Evolutionary conservation across 2,113 vertebrate species (phyloP).

Genomic region (Syngnathoides biaculeatus): DNA sequence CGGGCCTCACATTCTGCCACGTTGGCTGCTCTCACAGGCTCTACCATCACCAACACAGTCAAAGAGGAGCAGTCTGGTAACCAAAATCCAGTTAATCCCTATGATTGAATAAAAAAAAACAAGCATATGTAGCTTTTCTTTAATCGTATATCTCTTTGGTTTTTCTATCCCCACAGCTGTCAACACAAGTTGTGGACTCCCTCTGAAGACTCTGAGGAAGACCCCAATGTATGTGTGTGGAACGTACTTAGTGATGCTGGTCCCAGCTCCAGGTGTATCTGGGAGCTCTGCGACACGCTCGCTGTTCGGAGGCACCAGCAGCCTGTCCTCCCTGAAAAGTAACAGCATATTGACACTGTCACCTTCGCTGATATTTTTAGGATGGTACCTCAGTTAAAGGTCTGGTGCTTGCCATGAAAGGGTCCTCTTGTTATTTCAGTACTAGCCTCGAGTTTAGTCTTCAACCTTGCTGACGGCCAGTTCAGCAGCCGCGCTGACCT

Average conservation of each 20-base stretch:
- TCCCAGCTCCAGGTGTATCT: conserved; percentile 91
- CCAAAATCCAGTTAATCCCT: background rate
- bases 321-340: conserved; percentile 96
- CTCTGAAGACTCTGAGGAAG: conserved; percentile 89
- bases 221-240: conserved; percentile 96
- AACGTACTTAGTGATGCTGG: conserved; percentile 92
- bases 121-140: background rate
- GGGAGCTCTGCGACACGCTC: conserved; percentile 96
- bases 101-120: background rate
- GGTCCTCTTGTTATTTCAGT: conserved; percentile 65
- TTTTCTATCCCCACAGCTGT: conserved; percentile 66
- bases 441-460: conserved; percentile 91
- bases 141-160: background rate
- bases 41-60: conserved; percentile 93
- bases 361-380: background rate
- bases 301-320: conserved; percentile 91
- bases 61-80: conserved; percentile 97
- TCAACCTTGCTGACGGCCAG: conserved; percentile 90
- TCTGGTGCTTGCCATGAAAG: background rate
- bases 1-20: conserved; percentile 94
- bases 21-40: conserved; percentile 92
- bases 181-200: conserved; percentile 95
- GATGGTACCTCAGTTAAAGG: background rate
- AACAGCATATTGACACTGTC: conserved; percentile 47
- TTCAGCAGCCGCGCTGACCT: conserved; percentile 93